Base-by-base conservation (phyloP, 2,888 invertebrate genomes). In the Xestoiulus laeticollis region DNA sequence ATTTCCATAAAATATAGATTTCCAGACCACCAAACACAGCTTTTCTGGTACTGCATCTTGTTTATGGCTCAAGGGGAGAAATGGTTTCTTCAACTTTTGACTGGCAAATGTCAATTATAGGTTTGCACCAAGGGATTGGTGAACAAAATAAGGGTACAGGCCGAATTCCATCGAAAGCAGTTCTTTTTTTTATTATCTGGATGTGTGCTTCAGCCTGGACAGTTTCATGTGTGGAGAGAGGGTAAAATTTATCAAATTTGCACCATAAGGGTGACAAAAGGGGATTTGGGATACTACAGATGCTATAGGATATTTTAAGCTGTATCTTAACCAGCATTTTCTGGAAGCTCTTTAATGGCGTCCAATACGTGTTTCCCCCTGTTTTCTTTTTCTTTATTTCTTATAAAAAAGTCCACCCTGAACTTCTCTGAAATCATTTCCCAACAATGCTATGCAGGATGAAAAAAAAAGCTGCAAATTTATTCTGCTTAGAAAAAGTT, bases 21-120 rank as follows among this genome's bases (percentile, higher is more conserved):
- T 78, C 30, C 78, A 32, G 78, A 78, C 0, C n/a, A n/a, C n/a
- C 10, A 30, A 78, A 78, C 78, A 30, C 22, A 22, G 78, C 78
- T 32, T 14, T 32, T 32, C 78, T 78, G 68, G 78, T 78, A 78
- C 30, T 78, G 78, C 30, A 16, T 14, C 78, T 78, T 78, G 78
- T 78, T 78, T 78, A 78, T 78, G 78, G 30, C 78, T 78, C 16
- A 6, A 78, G 30, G 78, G 78, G 30, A 26, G 78, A 30, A 30
- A 78, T 78, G 30, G 78, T 78, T 78, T 32, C 78, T 78, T 26
- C 68, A 32, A 26, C 78, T 26, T 78, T 78, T 78, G 78, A 78
- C 78, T 78, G 30, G 78, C 30, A 78, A 78, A 78, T 78, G 78
- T 78, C 78, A 78, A 78, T 78, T 78, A 78, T 32, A 78, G 78